Base-by-base conservation (phyloP, 2,888 invertebrate genomes). In the Caradrina kadenii region DNA sequence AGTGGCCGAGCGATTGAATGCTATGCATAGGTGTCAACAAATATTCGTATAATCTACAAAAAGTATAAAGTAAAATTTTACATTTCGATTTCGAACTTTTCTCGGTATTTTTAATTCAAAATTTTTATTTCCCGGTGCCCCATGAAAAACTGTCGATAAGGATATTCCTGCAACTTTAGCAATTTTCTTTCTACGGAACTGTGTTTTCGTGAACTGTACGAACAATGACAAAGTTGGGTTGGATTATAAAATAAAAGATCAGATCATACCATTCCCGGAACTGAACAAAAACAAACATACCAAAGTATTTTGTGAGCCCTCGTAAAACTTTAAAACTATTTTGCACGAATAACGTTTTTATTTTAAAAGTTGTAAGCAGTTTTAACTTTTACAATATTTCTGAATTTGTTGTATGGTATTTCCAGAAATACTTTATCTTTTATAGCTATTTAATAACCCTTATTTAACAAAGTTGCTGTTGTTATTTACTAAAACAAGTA, bases 301-400 rank as follows among this genome's bases (percentile, higher is more conserved):
- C 17, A 45, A 45, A 45, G 45, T 42, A 35, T 26, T 63, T 73
- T 59, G 56, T 31, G 48, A 66, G 39, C 48, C n/a, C 21, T 72
- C 48, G 66, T 59, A 42, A 59, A 73, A 73, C 17, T 73, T 59
- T 42, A 22, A 65, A 73, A 54, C 19, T 42, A 50, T 73, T 56
- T 64, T 19, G 55, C 15, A 22, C 13, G 19, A 42, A 54, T 4
- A 45, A 17, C 17, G 17, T 15, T 45, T 17, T 45, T 17, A 22
- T 54, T 53, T 66, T 15, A 31, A 31, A 73, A 65, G 19, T 22
- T 26, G 19, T 56, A 50, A 45, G 35, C 22, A 21, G 5, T 13
- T 45, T 15, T 19, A 55, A 26, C 35, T 73, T 73, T 65, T 48
- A 26, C 21, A 65, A 48, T 42, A 55, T 63, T 55, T 45, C 17